Evolutionary conservation across 2,113 vertebrate genomes (phyloP), one percentile per base, ranked within the genome.

Genomic region (Paedocypris sp.): DNA sequence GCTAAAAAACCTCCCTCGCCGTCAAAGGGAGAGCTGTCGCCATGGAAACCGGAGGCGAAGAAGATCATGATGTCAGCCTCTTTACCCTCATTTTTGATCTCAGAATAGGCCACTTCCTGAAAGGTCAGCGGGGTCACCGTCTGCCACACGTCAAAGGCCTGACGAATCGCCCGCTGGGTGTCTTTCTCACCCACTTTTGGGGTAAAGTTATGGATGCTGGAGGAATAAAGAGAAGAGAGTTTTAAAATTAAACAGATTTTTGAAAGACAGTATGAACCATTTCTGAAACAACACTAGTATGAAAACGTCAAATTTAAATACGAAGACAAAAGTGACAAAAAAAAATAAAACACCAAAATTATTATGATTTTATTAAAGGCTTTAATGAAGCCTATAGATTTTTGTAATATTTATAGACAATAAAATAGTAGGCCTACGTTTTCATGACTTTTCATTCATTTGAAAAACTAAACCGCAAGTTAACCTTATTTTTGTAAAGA

Each of bases 1-100:
- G 95, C 95, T 66, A 98, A 79, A 75, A 98, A 98, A 48, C 94
- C 95, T 38, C 94, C 95, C 77, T 98, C 95, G 4, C 95, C 95
- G 42, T 98, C 95, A 65, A 98, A 98, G 0, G 94, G 94, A 43
- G 93, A 97, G 71, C 94, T 97, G 83, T 98, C 94, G 1, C 94
- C 94, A 49, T 98, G 94, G 85, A 97, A 97, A 75, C 94, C 94
- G 38, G 94, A 98, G 73, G 95, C 95, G 72, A 98, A 98, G 85
- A 98, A 98, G 76, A 98, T 97, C 94, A 97, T 97, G 81, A 98
- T 97, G 84, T 98, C 95, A 1, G 93, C 94, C 68, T 98, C 94
- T 78, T 92, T 95, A 15, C 91, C 89, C 75, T 94, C 90, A 48
- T 86, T 93, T 84, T 96, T 94, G 71, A 98, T 89, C 81, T 97